Conservation (phyloP, 2,797 vertebrate species). For the Pantherophis vulpinus region DNA sequence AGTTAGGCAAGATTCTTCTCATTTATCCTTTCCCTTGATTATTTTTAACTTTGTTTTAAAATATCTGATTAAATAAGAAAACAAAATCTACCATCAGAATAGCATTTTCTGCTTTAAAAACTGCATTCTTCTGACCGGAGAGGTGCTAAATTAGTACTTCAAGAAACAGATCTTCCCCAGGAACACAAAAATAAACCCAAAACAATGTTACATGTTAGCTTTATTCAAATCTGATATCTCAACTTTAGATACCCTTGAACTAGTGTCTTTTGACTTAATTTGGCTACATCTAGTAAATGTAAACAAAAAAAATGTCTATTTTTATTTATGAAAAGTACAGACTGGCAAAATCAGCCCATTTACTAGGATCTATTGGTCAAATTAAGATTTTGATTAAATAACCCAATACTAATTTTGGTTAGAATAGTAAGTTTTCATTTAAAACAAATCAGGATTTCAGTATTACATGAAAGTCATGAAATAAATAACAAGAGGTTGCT, state of each 20-base stretch:
- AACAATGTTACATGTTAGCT: background rate
- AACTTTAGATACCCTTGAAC: background rate
- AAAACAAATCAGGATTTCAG: background rate
- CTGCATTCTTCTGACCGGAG: background rate
- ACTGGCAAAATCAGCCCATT: background rate
- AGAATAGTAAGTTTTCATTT: background rate
- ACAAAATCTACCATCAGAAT: background rate
- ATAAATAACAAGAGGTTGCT: background rate
- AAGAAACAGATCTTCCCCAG: background rate
- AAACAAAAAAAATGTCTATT: background rate
- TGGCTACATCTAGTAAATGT: background rate
- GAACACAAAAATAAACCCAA: background rate
- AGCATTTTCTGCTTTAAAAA: background rate
- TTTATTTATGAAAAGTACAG: background rate
- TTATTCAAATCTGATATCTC: background rate
- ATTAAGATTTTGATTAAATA: background rate
- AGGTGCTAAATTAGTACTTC: background rate
- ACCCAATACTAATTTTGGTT: background rate
- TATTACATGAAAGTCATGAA: background rate
- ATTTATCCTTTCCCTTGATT: background rate
- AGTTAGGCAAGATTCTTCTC: background rate
- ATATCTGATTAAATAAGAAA: background rate
- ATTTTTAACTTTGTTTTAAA: background rate
- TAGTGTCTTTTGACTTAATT: background rate
- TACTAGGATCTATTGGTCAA: background rate